Base-by-base conservation (phyloP, 2,797 vertebrate species). In the Helicolenus hilgendorfi region DNA sequence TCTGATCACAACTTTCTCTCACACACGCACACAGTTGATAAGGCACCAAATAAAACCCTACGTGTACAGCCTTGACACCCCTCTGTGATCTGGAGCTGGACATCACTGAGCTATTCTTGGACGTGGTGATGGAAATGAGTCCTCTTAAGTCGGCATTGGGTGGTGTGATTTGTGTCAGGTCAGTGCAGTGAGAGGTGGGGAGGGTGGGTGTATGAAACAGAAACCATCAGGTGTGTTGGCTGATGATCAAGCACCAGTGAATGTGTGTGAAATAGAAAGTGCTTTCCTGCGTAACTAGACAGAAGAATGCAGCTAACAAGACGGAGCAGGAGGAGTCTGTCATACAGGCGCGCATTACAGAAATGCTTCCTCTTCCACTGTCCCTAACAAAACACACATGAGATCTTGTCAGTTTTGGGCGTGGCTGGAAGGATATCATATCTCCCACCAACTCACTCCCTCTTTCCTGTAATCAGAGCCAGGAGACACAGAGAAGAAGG, bases 331-430 rank as follows among this genome's bases (percentile, higher is more conserved):
- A 71, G 56, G 55, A 75, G 74, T 56, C 36, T 13, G 58, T 26
- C 63, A 49, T 10, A 70, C 20, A 67, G 49, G 49, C 75, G 49
- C 73, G 77, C 59, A 84, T 20, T 26, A 38, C 24, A 72, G 76
- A 72, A 74, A 81, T 49, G 73, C 58, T 83, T 90, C 77, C 79
- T 81, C 79, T 81, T 81, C 88, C 79, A 83, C 78, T 38, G 71
- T 83, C 83, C 77, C 58, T 24, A 63, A 85, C 79, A 91, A 85
- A 87, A 91, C 86, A 94, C 77, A 92, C 92, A 91, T n/a, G 69
- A 93, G 93, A 95, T 95, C 91, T 94, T 95, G 83, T 92, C 94
- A 86, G 89, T 85, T 88, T 55, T 70, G 96, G 96, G 96, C 92
- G 96, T 91, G 94, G 92, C 84, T 62, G 67, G 29, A 85, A 95